Conservation (phyloP, 2,888 invertebrate species). For the Drosophila hamatofila region DNA sequence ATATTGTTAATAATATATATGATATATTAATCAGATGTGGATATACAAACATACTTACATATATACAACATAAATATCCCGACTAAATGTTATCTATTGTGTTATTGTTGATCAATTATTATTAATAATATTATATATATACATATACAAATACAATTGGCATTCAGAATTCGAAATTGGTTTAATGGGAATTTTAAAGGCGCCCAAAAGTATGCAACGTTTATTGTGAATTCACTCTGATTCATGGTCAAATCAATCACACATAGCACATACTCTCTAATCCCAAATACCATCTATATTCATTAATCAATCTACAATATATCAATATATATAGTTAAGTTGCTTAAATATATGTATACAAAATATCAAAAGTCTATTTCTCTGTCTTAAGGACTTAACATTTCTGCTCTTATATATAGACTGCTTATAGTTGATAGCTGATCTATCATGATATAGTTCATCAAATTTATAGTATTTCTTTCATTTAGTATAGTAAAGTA, state of each 20-base stretch:
- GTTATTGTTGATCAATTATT: conserved; percentile 46
- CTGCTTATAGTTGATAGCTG: neutral
- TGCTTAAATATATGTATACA: conserved; percentile 13
- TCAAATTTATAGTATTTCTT: neutral
- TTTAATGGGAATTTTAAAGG: neutral
- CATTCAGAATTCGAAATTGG: conserved; percentile 21
- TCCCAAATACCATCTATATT: neutral
- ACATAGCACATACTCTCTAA: neutral
- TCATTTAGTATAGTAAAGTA: too few species aligned
- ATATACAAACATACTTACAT: conserved; percentile 10
- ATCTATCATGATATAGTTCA: neutral
- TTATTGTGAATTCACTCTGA: neutral
- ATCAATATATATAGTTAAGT: conserved; percentile 7
- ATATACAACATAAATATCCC: conserved; percentile 8
- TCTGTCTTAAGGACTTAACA: neutral
- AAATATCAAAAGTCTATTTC: neutral
- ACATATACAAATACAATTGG: conserved; percentile 35
- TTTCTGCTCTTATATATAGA: neutral
- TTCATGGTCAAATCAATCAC: neutral
- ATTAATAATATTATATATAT: conserved; percentile 12
- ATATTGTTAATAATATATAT: conserved; percentile 39
- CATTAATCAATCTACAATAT: conserved; percentile 4
- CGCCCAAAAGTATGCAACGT: conserved; percentile 32
- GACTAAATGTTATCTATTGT: conserved; percentile 39
- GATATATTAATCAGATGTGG: conserved; percentile 4